Evolutionary conservation across 2,113 vertebrate species (phyloP).

Genomic region (Paramormyrops kingsleyae): DNA sequence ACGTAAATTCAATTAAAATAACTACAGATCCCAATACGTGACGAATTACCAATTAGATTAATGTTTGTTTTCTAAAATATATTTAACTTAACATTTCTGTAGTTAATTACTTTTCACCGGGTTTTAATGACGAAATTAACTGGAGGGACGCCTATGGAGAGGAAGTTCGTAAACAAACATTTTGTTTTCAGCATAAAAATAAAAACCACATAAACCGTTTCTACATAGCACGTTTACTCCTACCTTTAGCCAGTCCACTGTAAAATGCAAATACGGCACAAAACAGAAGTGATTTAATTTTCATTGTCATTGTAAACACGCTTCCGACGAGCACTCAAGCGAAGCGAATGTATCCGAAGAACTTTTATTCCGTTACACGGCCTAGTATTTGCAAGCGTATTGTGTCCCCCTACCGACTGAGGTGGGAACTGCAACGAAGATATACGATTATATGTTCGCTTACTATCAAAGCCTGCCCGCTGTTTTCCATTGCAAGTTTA

Average conservation of each 20-base stretch:
- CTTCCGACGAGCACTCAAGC: not conserved
- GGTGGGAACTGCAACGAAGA: not conserved
- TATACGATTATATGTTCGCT: not conserved
- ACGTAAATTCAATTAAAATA: not conserved
- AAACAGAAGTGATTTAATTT: slow-evolving; percentile 37
- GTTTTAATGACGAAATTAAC: not conserved
- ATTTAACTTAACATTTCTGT: not conserved
- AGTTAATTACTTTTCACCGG: not conserved
- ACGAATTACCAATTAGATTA: not conserved
- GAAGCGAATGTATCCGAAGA: not conserved
- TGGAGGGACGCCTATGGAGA: not conserved
- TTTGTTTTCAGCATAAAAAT: not conserved
- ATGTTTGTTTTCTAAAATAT: not conserved
- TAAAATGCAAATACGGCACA: slow-evolving; percentile 34
- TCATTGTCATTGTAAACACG: not conserved
- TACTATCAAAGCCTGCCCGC: not conserved
- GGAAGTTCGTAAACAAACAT: not conserved
- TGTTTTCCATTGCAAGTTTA: not conserved
- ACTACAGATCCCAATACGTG: not conserved
- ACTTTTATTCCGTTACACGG: slow-evolving; percentile 20
- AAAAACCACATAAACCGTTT: not conserved
- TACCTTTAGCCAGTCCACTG: slow-evolving; percentile 38
- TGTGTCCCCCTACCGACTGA: not conserved
- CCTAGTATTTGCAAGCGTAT: not conserved
- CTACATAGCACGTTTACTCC: slow-evolving; percentile 7